These are phyloP conservation scores for Campoplex capitator DNA, from an alignment of 2,888 invertebrate species.

Conservation along the genomic window DNA sequence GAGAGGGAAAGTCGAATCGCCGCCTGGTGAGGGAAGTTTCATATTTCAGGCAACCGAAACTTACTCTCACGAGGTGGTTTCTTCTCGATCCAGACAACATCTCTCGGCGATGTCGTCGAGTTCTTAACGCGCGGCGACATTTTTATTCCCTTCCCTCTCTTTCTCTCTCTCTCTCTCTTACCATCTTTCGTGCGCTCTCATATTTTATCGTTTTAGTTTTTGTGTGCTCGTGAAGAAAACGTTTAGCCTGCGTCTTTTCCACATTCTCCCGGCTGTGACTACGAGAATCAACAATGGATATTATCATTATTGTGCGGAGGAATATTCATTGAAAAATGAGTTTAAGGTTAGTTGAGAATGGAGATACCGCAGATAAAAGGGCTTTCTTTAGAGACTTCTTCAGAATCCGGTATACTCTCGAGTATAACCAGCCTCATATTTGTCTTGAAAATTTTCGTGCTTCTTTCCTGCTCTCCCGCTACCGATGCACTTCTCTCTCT, in stretches of 20 bases:
- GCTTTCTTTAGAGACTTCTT: slow-evolving; percentile 60
- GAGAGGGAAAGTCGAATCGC: slow-evolving; percentile 46
- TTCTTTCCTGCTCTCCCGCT: slow-evolving; percentile 34
- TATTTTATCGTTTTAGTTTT: not conserved
- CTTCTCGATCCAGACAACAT: slow-evolving; percentile 31
- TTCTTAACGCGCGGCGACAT: slow-evolving; percentile 39
- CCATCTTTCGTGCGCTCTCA: not conserved
- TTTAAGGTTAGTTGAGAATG: slow-evolving; percentile 25
- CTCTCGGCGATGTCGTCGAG: slow-evolving; percentile 41
- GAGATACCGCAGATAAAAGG: slow-evolving; percentile 35
- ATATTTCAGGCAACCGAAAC: slow-evolving; percentile 53
- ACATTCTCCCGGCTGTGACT: not conserved
- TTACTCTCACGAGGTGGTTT: slow-evolving; percentile 61
- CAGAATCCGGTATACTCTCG: slow-evolving; percentile 62
- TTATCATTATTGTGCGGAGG: slow-evolving; percentile 9
- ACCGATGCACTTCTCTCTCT: slow-evolving; percentile 40
- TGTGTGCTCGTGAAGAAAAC: slow-evolving; percentile 17
- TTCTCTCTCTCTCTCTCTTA: not conserved
- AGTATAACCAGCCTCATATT: slow-evolving; percentile 45
- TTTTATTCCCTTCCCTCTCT: not conserved
- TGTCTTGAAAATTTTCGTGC: slow-evolving; percentile 56
- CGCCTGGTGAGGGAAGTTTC: slow-evolving; percentile 39
- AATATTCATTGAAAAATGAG: slow-evolving; percentile 44
- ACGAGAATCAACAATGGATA: slow-evolving; percentile 29
- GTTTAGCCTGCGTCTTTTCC: slow-evolving; percentile 4